Conservation (phyloP, 2,888 invertebrate genomes). For the Trachelus iudaicus region DNA sequence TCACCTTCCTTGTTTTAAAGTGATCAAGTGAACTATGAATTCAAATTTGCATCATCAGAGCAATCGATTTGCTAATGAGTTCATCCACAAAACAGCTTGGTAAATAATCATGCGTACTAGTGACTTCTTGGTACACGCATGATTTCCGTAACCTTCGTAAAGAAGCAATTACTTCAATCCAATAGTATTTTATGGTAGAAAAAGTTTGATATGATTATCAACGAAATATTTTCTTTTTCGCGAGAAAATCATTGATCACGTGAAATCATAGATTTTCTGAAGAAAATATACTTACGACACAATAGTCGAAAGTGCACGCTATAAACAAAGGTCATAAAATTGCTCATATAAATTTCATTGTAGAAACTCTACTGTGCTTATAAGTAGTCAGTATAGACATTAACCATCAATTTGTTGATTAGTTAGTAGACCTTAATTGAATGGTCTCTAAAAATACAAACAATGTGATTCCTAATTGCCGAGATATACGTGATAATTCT, state of each 20-base stretch:
- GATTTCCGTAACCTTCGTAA: background rate
- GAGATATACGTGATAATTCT: background rate
- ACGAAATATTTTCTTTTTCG: background rate
- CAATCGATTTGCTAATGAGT: background rate
- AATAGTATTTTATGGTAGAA: background rate
- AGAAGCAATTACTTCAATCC: background rate
- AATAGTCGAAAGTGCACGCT: no score
- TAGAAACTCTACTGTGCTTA: background rate
- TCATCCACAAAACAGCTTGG: background rate
- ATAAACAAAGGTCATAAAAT: background rate
- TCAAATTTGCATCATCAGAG: background rate
- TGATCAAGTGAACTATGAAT: background rate
- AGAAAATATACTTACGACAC: background rate
- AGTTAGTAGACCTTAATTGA: background rate
- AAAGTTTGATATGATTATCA: background rate
- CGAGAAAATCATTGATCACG: background rate
- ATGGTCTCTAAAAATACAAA: background rate
- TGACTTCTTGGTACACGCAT: background rate
- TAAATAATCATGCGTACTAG: no score
- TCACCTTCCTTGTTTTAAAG: constrained; percentile 47
- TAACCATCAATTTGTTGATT: background rate
- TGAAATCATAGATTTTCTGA: background rate
- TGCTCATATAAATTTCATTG: background rate
- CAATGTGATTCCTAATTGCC: background rate
- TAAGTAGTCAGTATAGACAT: background rate